phyloP scores from a whole-genome alignment of 2,113 vertebrate species.

The Oreochromis spilurus region DNA sequence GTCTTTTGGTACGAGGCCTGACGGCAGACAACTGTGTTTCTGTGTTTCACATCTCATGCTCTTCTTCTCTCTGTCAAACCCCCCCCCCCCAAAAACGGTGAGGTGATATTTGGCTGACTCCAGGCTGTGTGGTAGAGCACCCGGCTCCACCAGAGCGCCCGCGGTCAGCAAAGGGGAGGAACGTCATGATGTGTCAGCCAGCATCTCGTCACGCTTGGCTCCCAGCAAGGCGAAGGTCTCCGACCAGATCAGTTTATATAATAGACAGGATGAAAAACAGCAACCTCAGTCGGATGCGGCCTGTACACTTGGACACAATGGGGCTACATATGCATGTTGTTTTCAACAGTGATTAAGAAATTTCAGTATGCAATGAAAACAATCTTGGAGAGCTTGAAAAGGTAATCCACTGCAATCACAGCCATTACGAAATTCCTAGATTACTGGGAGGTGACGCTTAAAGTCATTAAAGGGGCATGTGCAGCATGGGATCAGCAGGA shows the following conservation, averaged over 20 bases:
- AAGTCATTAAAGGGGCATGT: background rate
- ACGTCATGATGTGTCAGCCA: constrained; percentile 54
- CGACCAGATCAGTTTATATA: constrained; percentile 61
- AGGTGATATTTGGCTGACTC: constrained; percentile 55
- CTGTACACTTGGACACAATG: constrained; percentile 35
- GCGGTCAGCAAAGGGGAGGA: constrained; percentile 9
- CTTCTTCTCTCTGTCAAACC: constrained; percentile 5
- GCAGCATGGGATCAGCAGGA: background rate
- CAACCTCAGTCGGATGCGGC: constrained; percentile 42
- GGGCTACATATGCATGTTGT: background rate
- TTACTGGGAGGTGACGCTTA: background rate
- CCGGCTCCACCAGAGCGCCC: constrained; percentile 40
- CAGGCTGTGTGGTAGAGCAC: constrained; percentile 48
- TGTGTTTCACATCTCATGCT: constrained; percentile 14
- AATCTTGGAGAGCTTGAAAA: background rate
- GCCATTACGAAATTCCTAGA: background rate
- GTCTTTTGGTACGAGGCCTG: background rate
- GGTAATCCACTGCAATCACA: background rate
- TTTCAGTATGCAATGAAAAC: background rate
- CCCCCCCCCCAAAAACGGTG: background rate
- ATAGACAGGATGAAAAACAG: constrained; percentile 49
- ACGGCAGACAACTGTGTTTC: background rate
- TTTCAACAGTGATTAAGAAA: background rate
- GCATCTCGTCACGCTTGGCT: constrained; percentile 65
- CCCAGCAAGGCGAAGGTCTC: constrained; percentile 52